phyloP scores from a whole-genome alignment of 2,888 invertebrate genomes.

The Apodemia zela region DNA sequence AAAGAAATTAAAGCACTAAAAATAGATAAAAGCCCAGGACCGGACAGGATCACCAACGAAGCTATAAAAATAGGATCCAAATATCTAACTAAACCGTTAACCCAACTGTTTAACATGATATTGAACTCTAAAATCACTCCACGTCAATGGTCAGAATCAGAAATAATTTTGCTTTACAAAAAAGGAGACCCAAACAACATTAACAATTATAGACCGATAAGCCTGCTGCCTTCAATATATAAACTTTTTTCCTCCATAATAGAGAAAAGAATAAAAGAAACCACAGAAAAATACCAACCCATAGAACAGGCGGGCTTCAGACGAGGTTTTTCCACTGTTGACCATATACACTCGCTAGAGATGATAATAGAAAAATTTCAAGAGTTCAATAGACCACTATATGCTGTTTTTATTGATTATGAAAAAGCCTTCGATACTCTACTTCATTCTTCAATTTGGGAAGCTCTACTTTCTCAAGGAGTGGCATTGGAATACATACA shows the following conservation, averaged over 20 bases:
- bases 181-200: conserved; percentile 21
- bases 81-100: conserved; percentile 1
- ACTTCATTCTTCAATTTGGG: not conserved
- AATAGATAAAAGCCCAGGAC: not conserved
- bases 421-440: conserved; percentile 22
- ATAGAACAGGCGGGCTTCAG: conserved; percentile 24
- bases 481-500: conserved; percentile 2
- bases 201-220: not conserved
- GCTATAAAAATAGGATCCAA: not conserved
- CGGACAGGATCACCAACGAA: not conserved
- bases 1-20: not conserved
- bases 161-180: conserved; percentile 23
- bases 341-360: conserved; percentile 26
- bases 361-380: conserved; percentile 25
- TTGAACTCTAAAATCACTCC: not conserved
- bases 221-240: conserved; percentile 6
- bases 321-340: conserved; percentile 23
- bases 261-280: conserved; percentile 15
- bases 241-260: conserved; percentile 21
- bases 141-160: conserved; percentile 18
- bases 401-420: too few species aligned
- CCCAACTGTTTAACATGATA: conserved; percentile 20
- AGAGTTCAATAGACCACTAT: too few species aligned
- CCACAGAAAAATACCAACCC: conserved; percentile 18
- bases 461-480: not conserved